Base-by-base conservation (phyloP, 2,797 vertebrate genomes). In the Parauchenoglanis ngamensis region DNA sequence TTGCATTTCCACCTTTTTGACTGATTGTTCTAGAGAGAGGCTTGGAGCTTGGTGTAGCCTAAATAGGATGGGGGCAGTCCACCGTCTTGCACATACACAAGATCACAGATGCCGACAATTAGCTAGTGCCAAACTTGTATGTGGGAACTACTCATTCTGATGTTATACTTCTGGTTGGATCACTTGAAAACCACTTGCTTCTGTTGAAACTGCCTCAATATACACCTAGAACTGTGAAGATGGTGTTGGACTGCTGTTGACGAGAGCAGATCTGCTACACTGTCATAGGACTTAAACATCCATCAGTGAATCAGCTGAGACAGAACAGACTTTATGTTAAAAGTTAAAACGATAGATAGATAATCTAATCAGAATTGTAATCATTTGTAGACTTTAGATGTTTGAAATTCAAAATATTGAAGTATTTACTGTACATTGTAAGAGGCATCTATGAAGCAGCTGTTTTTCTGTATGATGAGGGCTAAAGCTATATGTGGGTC, bases 401-500 rank as follows among this genome's bases (percentile, higher is more conserved):
- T 78, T 57, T 25, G 3, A 13, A 40, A 78, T 7, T 49, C 15
- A 35, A 72, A 44, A 46, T 72, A 46, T 23, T 44, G 21, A 13
- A 7, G 52, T 52, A 52, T 17, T 76, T 0, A 57, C n/a, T 35
- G 17, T 11, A 12, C 46, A 35, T 1, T 54, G 44, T 52, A 31
- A 3, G n/a, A 68, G 7, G 35, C 25, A 8, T 44, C 1, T 10
- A 75, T 77, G 73, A 67, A 65, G 73, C 86, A 65, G 79, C 52
- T 79, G 76, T 56, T 52, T 83, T 67, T 31, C 59, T 85, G 52
- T 84, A 88, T 49, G 81, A 88, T 79, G 87, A 88, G 90, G 88
- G 91, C 91, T 91, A 90, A 91, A 86, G 84, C 35, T 91, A 93
- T 92, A 95, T 94, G 92, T 95, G 95, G 95, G 95, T 96, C 95